Evolutionary conservation across 2,888 invertebrate genomes (phyloP), one percentile per base, ranked within the genome.

Genomic region (Sialis lutaria): DNA sequence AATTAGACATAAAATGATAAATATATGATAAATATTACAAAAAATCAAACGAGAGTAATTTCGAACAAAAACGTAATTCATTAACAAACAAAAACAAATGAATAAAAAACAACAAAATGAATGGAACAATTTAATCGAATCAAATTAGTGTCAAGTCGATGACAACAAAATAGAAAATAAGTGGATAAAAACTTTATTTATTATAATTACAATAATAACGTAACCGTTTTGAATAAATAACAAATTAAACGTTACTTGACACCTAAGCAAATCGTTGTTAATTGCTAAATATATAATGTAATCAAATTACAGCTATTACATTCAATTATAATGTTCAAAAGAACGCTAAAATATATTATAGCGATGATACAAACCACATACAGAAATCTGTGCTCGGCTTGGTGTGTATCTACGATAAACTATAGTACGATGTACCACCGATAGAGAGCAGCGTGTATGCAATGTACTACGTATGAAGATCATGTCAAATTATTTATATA

Each of bases 221-320:
- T 22, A 22, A 22, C 22, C 22, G 22, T 22, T 22, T 22, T 22
- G 22, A 37, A 37, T 37, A n/a, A 37, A n/a, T 37, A n/a, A 12
- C 37, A 6, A 37, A 10, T 37, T 37, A 37, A 44, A 44, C 34
- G 37, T 34, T 22, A 44, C 9, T 35, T 33, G 22, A 44, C 44
- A 44, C 34, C 37, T 35, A 22, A 22, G 22, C 45, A 40, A 45
- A 45, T 45, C 44, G 37, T 32, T 40, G 10, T 32, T 35, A 45
- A 40, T 45, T 40, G 45, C 40, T 45, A 45, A 45, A 45, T 45
- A 45, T 45, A 32, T 40, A 45, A 45, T 45, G 40, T 40, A 45
- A 45, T 45, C 40, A 45, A 45, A 45, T 45, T 45, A 45, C 33
- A 40, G 45, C 39, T 45, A 45, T 45, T 45, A 45, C 13, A 45